Evolutionary conservation across 37 sponge, comb jelly and placozoan genomes (phyloP), one percentile per base, ranked within the genome.

Genomic region (Beroe ovata): DNA sequence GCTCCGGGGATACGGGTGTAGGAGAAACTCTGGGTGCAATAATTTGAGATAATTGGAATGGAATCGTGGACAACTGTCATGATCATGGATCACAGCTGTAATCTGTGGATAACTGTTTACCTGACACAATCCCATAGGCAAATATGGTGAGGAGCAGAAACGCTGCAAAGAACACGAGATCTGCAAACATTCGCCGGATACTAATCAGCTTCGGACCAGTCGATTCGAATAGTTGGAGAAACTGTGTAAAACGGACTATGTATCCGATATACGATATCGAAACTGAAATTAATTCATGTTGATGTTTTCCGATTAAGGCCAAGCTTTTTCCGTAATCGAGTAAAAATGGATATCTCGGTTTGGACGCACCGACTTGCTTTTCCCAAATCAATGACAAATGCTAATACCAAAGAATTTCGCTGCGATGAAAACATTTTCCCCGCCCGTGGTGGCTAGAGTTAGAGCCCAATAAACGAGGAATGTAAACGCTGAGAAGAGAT

Each of bases 41-140:
- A n/a, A n/a, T n/a, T n/a, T n/a, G n/a, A n/a, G n/a, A n/a, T n/a
- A n/a, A n/a, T n/a, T n/a, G n/a, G n/a, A n/a, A n/a, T n/a, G n/a
- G n/a, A n/a, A n/a, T n/a, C n/a, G n/a, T n/a, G n/a, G n/a, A n/a
- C n/a, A n/a, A n/a, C n/a, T n/a, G n/a, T n/a, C n/a, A n/a, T n/a
- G n/a, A n/a, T n/a, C n/a, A n/a, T n/a, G n/a, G n/a, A n/a, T n/a
- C n/a, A n/a, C n/a, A n/a, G n/a, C n/a, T n/a, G n/a, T n/a, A n/a
- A n/a, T n/a, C n/a, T n/a, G n/a, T n/a, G n/a, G n/a, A n/a, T n/a
- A 58, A 58, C 16, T 19, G 11, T 16, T 22, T n/a, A 77, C 84
- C 84, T 77, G 84, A 77, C 18, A 77, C 54, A 26, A 77, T 77
- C n/a, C 84, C 84, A 41, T 77, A 77, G 23, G 54, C 84, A 54